These are phyloP conservation scores for Oryzias dopingdopingensis DNA, from an alignment of 2,797 vertebrate species.

Conservation along the genomic window DNA sequence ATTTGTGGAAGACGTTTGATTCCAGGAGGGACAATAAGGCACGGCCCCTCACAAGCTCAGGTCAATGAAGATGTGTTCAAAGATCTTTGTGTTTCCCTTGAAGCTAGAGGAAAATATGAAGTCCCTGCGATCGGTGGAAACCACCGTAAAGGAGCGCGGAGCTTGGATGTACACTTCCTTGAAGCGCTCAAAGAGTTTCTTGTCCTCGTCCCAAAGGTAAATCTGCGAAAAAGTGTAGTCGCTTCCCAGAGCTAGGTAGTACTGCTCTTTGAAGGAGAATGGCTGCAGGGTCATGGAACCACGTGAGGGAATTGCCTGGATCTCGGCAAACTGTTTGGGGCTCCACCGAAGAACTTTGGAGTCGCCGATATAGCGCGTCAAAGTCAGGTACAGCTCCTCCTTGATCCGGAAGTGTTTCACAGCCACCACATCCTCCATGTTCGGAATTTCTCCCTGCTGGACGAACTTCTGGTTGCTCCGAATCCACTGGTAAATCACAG, in stretches of 20 bases:
- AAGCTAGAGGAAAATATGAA: conserved; percentile 98
- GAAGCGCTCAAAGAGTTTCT: conserved; percentile 88
- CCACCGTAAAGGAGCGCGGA: conserved; percentile 93
- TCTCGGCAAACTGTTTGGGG: conserved; percentile 88
- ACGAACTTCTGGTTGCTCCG: conserved; percentile 89
- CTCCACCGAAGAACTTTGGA: conserved; percentile 94
- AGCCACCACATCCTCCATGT: conserved; percentile 96
- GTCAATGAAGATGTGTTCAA: conserved; percentile 92
- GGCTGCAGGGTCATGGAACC: conserved; percentile 97
- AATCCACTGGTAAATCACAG: conserved; percentile 96
- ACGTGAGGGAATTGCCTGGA: conserved; percentile 93
- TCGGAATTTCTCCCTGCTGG: conserved; percentile 90
- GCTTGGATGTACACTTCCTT: conserved; percentile 98
- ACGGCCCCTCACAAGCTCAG: conserved; percentile 83
- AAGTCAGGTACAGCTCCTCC: conserved; percentile 87
- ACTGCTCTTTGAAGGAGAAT: conserved; percentile 89
- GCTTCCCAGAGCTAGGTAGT: conserved; percentile 94
- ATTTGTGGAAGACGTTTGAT: conserved; percentile 63
- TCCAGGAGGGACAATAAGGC: conserved; percentile 45
- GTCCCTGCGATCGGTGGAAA: conserved; percentile 93
- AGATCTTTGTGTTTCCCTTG: conserved; percentile 97
- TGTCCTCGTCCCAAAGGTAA: conserved; percentile 91
- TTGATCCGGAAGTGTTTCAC: conserved; percentile 93
- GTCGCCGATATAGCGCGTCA: conserved; percentile 97
- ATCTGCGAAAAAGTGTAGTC: conserved; percentile 99